Percentiles rank a stretch among this genome's conserved stretches.
Evolutionary conservation across 2,113 vertebrate species (phyloP).

Genomic region (Embiotoca jacksoni): DNA sequence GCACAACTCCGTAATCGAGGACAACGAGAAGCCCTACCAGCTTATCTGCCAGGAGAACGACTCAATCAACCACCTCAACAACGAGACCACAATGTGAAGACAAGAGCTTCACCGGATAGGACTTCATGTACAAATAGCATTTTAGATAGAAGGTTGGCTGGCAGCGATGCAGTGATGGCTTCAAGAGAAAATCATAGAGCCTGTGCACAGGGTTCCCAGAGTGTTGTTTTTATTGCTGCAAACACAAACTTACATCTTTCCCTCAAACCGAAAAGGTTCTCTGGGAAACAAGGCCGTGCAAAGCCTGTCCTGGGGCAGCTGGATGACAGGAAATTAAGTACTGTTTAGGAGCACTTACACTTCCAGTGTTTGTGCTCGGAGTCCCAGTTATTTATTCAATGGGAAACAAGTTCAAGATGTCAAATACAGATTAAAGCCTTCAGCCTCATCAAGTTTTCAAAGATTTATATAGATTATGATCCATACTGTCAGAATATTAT

Average conservation of each 20-base stretch:
- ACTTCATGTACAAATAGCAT: conserved; percentile 15
- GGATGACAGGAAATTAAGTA: conserved; percentile 27
- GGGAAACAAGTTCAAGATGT: too few relatives aligned
- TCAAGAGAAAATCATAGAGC: conserved; percentile 2
- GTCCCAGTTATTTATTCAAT: too few relatives aligned
- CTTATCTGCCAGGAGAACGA: conserved; percentile 88
- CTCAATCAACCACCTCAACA: conserved; percentile 81
- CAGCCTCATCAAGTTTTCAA: neutral
- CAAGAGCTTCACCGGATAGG: neutral
- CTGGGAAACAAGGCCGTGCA: neutral
- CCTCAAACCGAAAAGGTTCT: conserved; percentile 21
- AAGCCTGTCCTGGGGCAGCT: neutral
- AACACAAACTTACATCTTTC: conserved; percentile 1
- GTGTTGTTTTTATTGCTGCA: neutral
- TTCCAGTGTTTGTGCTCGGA: neutral
- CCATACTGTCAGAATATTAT: neutral
- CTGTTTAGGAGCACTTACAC: conserved; percentile 14
- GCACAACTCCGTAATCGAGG: conserved; percentile 87
- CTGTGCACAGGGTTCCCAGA: conserved; percentile 1
- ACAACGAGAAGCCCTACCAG: conserved; percentile 89
- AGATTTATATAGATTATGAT: conserved; percentile 3
- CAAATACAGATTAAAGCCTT: neutral
- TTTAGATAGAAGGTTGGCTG: conserved; percentile 11
- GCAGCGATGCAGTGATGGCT: neutral
- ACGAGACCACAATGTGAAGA: conserved; percentile 89